Evolutionary conservation across 2,888 invertebrate species (phyloP).

Genomic region (Thumatha senex): DNA sequence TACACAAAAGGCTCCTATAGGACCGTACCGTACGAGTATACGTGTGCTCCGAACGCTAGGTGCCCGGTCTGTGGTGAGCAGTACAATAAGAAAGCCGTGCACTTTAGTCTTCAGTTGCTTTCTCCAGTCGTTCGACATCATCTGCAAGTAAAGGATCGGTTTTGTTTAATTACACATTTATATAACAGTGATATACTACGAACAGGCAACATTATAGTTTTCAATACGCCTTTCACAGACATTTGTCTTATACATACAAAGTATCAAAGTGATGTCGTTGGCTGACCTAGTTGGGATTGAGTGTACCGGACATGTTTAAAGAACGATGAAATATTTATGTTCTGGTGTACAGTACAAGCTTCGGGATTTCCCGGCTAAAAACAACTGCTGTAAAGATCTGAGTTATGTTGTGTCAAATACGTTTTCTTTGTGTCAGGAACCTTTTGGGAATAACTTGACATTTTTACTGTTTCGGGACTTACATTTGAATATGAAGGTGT

Average conservation of each 20-base stretch:
- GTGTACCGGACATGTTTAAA: conserved; percentile 24
- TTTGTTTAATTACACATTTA: too few species aligned
- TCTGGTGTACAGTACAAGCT: background rate
- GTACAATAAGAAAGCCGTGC: too few species aligned
- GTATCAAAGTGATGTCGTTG: conserved; percentile 48
- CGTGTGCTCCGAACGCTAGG: too few species aligned
- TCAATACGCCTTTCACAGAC: conserved; percentile 63
- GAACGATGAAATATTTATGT: conserved; percentile 23
- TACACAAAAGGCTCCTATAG: too few species aligned
- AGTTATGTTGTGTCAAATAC: conserved; percentile 1
- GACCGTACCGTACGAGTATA: too few species aligned
- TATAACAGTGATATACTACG: conserved; percentile 49
- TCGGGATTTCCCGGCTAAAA: conserved; percentile 5
- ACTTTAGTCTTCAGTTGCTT: too few species aligned
- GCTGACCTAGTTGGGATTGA: conserved; percentile 48
- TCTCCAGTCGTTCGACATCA: too few species aligned
- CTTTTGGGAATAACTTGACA: background rate
- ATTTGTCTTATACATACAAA: conserved; percentile 73
- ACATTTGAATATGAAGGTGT: background rate
- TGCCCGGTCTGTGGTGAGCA: too few species aligned
- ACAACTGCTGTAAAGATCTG: conserved; percentile 3
- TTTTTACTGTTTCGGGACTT: background rate
- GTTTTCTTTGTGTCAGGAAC: background rate
- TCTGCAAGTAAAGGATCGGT: too few species aligned
- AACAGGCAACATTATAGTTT: conserved; percentile 67